Evolutionary conservation across 2,113 vertebrate species (phyloP).

Genomic region (Puffinus mauretanicus): DNA sequence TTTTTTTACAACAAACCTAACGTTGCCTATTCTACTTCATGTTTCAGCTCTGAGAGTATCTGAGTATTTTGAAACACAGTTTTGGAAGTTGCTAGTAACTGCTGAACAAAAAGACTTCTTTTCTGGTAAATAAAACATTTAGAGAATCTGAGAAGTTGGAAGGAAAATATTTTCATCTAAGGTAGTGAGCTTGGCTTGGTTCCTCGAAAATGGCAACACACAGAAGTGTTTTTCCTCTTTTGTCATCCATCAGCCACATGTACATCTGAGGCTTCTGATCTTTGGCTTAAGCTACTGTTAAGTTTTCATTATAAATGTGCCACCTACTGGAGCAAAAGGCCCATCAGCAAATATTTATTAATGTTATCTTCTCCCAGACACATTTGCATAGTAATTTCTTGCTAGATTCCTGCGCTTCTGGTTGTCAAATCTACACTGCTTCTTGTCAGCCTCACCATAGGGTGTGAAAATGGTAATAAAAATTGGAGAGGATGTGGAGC

Average conservation of each 20-base stretch:
- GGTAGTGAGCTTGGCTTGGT: background rate
- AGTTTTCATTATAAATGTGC: constrained; percentile 44
- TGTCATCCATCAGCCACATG: background rate
- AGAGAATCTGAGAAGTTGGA: background rate
- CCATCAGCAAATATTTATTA: constrained; percentile 61
- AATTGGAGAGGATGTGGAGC: constrained; percentile 2
- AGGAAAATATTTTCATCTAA: background rate
- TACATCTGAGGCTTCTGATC: background rate
- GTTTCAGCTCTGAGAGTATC: background rate
- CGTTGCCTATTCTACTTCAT: background rate
- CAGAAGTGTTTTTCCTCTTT: background rate
- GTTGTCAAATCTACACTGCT: constrained; percentile 50
- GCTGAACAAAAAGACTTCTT: background rate
- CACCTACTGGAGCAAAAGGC: constrained; percentile 13
- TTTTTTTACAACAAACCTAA: background rate
- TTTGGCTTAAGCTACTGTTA: background rate
- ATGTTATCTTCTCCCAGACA: constrained; percentile 26
- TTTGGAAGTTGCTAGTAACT: background rate
- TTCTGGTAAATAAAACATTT: background rate
- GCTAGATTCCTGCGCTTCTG: constrained; percentile 34
- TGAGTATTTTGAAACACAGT: background rate
- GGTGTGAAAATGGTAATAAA: constrained; percentile 54
- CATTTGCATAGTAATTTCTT: constrained; percentile 64
- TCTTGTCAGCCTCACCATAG: constrained; percentile 52
- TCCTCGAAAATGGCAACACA: background rate